phyloP scores from a whole-genome alignment of 2,113 vertebrate species.

The Poeciliopsis occidentalis region DNA sequence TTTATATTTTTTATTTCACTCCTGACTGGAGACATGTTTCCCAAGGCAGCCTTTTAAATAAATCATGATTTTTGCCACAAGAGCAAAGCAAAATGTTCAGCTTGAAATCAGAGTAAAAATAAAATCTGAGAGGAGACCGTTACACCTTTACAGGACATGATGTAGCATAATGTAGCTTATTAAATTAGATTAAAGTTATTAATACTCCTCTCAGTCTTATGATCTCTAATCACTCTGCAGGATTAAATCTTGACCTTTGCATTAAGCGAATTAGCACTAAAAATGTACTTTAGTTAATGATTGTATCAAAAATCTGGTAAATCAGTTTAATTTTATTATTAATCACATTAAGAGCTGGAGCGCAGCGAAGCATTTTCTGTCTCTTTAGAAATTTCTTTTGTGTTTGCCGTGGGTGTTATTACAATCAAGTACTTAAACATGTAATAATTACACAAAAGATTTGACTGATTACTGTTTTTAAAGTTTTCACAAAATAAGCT shows the following conservation, averaged over 20 bases:
- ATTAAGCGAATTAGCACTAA: neutral
- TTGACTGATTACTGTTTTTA: too few relatives aligned
- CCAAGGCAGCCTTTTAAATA: too few relatives aligned
- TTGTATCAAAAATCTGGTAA: neutral
- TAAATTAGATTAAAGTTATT: neutral
- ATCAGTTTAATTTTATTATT: neutral
- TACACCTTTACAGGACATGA: neutral
- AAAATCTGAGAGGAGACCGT: neutral
- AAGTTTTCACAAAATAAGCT: too few relatives aligned
- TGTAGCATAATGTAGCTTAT: neutral
- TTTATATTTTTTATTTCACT: too few relatives aligned
- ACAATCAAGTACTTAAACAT: neutral
- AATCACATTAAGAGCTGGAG: neutral
- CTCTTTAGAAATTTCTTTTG: neutral
- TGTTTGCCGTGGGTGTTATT: neutral
- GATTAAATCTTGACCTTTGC: neutral
- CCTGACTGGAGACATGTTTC: too few relatives aligned
- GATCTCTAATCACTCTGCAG: neutral
- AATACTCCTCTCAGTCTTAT: neutral
- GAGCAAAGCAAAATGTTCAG: too few relatives aligned
- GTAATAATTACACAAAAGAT: too few relatives aligned
- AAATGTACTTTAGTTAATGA: neutral
- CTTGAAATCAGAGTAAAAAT: neutral
- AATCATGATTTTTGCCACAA: too few relatives aligned
- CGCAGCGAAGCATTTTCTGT: neutral